Percentiles rank a stretch among this genome's conserved stretches.
These are phyloP conservation scores for Venturia canescens DNA, from an alignment of 1,140 invertebrate genomes.

Conservation along the genomic window DNA sequence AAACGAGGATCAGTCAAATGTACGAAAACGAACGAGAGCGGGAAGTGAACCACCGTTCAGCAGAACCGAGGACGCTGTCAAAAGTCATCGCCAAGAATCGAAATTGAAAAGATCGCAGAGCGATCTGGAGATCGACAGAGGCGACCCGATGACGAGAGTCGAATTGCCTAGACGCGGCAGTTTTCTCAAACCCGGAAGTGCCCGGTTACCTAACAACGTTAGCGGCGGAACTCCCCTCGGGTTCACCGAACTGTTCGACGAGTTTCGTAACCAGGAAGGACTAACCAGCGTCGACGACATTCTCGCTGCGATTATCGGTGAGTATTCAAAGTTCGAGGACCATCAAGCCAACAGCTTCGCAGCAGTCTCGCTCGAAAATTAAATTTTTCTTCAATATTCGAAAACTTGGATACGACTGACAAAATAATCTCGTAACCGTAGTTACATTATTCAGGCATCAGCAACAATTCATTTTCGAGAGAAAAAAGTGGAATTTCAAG, in stretches of 20 bases:
- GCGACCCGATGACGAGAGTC: slow-evolving; percentile 89
- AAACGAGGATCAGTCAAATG: slow-evolving; percentile 8
- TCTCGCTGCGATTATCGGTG: slow-evolving; percentile 87
- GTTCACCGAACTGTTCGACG: slow-evolving; percentile 89
- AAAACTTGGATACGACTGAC: no score
- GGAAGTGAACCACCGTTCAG: slow-evolving; percentile 72
- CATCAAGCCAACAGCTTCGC: no score
- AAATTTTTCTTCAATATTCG: no score
- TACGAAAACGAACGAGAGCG: slow-evolving; percentile 69
- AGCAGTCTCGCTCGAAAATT: no score
- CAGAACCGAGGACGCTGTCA: slow-evolving; percentile 67
- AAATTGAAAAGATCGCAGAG: slow-evolving; percentile 79
- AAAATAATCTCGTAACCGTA: no score
- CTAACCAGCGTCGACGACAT: slow-evolving; percentile 92
- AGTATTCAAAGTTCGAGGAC: no score
- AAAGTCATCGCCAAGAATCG: slow-evolving; percentile 72
- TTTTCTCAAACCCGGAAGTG: slow-evolving; percentile 85
- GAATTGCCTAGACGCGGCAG: slow-evolving; percentile 89
- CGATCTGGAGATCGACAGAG: slow-evolving; percentile 76
- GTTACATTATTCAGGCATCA: no score
- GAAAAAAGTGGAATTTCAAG: no score
- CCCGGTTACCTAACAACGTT: slow-evolving; percentile 67
- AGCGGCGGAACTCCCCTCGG: slow-evolving; percentile 85
- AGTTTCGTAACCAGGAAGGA: slow-evolving; percentile 90
- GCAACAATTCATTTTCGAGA: no score